Evolutionary conservation across 2,888 invertebrate species (phyloP), one percentile per base, ranked within the genome.

Genomic region (Omphaloscelis lunosa): DNA sequence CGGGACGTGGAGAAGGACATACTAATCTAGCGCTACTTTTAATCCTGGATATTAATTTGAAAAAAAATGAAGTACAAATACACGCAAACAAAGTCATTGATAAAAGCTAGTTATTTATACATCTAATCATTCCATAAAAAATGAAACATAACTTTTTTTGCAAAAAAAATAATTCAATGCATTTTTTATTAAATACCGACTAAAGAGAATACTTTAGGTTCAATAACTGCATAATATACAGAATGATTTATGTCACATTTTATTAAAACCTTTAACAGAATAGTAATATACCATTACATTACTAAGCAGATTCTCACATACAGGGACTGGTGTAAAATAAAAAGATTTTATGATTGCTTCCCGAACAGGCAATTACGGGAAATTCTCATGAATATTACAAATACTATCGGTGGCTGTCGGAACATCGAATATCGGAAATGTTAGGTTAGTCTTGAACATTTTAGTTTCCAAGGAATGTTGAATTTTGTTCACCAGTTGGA

Each of bases 311-410:
- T 29, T 66, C 29, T 23, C 23, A 67, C 15, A 12, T 51, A 15
- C 15, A 29, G 23, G 3, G 53, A 39, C 53, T 34, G 12, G 29
- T 45, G 23, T 15, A 61, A 71, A 73, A 77, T 61, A 61, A 73
- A 85, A 73, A 12, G 48, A 62, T 69, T 72, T 63, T 82, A 79
- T 84, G 67, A 86, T 83, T 84, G 86, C 80, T 79, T 79, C 45
- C 27, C 27, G 80, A 75, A 58, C 70, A 63, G 59, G 68, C 53
- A 68, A 84, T 79, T 74, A 84, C 80, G 70, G 51, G 79, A 63
- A 72, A 83, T 72, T 68, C 80, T 83, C 79, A 79, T 75, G 72
- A 83, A 86, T 83, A 79, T 86, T 86, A 79, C 84, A 75, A 83
- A 84, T 70, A 72, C 51, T 79, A 63, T 62, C 69, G 63, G 39